A percentile compares a stretch with the other conserved stretches of the same genome.
phyloP scores from a whole-genome alignment of 2,797 vertebrate species.

The Lateolabrax maculatus region DNA sequence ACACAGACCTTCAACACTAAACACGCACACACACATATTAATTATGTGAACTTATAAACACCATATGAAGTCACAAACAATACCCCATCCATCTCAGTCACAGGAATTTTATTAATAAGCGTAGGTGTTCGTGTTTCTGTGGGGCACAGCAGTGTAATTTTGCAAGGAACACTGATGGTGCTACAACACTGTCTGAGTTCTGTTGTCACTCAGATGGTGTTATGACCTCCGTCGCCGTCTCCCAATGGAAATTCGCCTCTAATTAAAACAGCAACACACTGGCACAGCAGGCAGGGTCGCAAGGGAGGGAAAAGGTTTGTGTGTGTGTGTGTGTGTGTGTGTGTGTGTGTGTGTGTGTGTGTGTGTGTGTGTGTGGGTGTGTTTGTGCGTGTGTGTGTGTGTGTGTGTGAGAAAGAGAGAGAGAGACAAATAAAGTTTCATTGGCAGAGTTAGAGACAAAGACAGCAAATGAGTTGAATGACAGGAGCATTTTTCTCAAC shows the following conservation, averaged over 20 bases:
- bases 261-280: slow-evolving; percentile 64
- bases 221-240: slow-evolving; percentile 30
- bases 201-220: slow-evolving; percentile 55
- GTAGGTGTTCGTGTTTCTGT: slow-evolving; percentile 40
- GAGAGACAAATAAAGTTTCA: slow-evolving; percentile 7
- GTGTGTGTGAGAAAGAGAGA: too few species aligned
- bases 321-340: background rate
- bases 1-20: slow-evolving; percentile 2
- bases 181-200: slow-evolving; percentile 31
- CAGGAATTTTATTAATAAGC: slow-evolving; percentile 44
- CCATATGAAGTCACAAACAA: slow-evolving; percentile 25
- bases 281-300: slow-evolving; percentile 35
- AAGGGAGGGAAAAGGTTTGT: background rate
- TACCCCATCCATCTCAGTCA: slow-evolving; percentile 9
- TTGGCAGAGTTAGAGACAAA: background rate
- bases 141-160: background rate
- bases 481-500: background rate
- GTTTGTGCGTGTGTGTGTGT: too few species aligned
- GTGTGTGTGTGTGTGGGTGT: background rate
- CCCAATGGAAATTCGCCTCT: slow-evolving; percentile 53
- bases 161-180: slow-evolving; percentile 37
- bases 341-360: background rate
- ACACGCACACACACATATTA: slow-evolving; percentile 15
- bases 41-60: slow-evolving; percentile 40
- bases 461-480: slow-evolving; percentile 10